Conservation (phyloP, 2,113 vertebrate genomes). For the Polypterus senegalus region DNA sequence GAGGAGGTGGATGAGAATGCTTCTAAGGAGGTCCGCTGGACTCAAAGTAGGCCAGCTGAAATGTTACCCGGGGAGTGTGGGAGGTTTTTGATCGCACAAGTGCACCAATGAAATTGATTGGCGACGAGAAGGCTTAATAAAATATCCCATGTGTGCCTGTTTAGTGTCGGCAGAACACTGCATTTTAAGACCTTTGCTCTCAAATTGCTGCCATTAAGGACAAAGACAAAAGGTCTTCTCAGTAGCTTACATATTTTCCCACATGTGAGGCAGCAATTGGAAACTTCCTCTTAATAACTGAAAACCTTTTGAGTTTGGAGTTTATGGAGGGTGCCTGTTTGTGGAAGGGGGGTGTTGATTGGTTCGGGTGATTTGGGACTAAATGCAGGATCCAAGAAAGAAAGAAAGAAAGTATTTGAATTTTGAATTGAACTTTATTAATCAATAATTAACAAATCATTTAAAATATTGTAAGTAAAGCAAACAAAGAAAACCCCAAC, state of each 20-base stretch:
- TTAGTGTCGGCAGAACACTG: conserved; percentile 40
- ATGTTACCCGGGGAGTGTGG: too few relatives aligned
- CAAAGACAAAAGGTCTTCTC: conserved; percentile 55
- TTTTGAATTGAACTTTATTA: too few relatives aligned
- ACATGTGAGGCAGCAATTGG: conserved; percentile 52
- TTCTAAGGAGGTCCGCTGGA: too few relatives aligned
- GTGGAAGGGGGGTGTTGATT: conserved; percentile 15
- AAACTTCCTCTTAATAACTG: conserved; percentile 54
- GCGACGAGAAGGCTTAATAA: conserved; percentile 29
- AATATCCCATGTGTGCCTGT: conserved; percentile 37
- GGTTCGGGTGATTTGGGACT: conserved; percentile 38
- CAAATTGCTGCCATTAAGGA: conserved; percentile 43
- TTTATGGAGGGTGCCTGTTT: conserved; percentile 45
- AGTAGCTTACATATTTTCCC: conserved; percentile 51
- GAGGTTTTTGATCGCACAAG: too few relatives aligned
- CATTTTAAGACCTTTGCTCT: conserved; percentile 46
- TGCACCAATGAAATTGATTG: too few relatives aligned
- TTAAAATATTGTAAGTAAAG: too few relatives aligned
- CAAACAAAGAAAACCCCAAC: too few relatives aligned
- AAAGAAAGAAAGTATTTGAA: conserved; percentile 9
- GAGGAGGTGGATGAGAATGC: too few relatives aligned
- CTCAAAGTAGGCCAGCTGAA: too few relatives aligned
- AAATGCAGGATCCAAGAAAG: conserved; percentile 37
- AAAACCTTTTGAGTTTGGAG: conserved; percentile 46
- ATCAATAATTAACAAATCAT: too few relatives aligned